These are phyloP conservation scores for Hippasteria phrygiana DNA, from an alignment of 53 echinoderm and acorn worm genomes.

Conservation along the genomic window DNA sequence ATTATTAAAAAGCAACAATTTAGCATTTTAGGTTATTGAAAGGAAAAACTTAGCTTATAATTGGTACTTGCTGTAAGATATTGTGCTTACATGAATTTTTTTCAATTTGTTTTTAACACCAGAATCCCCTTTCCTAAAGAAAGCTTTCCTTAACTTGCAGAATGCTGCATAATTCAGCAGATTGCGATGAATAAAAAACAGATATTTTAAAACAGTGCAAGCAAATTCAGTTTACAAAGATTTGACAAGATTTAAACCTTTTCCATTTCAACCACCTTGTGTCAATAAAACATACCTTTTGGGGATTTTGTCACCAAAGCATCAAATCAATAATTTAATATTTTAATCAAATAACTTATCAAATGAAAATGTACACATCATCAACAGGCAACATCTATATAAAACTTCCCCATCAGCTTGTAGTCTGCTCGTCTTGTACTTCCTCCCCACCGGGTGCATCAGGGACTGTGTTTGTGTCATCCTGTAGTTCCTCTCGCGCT, in stretches of 20 bases:
- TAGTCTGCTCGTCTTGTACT: neutral
- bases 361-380: conserved; percentile 10
- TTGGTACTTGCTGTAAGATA: no score
- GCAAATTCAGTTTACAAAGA: neutral
- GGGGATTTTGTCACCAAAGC: neutral
- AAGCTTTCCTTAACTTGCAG: neutral
- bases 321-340: conserved; percentile 6
- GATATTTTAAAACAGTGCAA: neutral
- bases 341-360: conserved; percentile 30
- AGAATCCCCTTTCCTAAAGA: no score
- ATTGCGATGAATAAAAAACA: neutral
- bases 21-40: no score
- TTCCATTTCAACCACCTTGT: neutral
- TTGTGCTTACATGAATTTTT: no score
- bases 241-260: neutral
- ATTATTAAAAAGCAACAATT: no score
- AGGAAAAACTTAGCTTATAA: no score
- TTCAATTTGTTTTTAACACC: neutral
- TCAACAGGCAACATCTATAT: neutral
- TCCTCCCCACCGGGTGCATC: conserved; percentile 27
- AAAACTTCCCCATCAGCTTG: conserved; percentile 26
- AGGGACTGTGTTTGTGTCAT: neutral
- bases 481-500: neutral
- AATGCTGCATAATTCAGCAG: neutral
- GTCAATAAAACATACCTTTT: neutral